Evolutionary conservation across 2,888 invertebrate genomes (phyloP), one percentile per base, ranked within the genome.

Genomic region (Teleogryllus oceanicus): DNA sequence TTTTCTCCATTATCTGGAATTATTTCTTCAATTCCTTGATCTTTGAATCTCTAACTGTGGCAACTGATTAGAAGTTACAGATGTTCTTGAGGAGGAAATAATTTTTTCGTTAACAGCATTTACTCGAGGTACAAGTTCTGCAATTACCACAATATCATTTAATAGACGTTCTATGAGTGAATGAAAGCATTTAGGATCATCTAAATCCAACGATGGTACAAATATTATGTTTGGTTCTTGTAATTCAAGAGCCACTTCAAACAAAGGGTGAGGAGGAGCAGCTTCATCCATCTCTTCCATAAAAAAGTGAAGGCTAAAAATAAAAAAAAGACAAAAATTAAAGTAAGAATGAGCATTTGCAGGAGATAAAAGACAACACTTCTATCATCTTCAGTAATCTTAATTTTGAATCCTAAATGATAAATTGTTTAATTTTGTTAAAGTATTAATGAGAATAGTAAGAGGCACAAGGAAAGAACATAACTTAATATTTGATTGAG

Each of bases 121-220:
- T 62, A 94, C 91, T 79, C 95, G 90, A 0, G 91, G 89, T 84
- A 96, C 91, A 78, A 94, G 87, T 11, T 91, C 90, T 18, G 93
- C 91, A 89, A 95, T 94, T 78, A 91, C 89, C 85, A 92, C 92
- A 85, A 95, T 92, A 84, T 96, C 94, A 79, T 93, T 91, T 84
- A 96, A 88, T 89, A 75, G 75, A 78, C 21, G 90, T 89, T 91
- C 91, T 49, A 96, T 88, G 49, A 92, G 89, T 79, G 89, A 89
- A 76, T 91, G 90, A 82, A 96, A 92, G 12, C 94, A 80, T 75
- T 89, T 90, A 0, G 90, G 85, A 84, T 92, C 89, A 37, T 92
- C 91, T 78, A 90, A 84, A 81, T 94, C 92, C 84, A 96, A 87
- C 0, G 94, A 91, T 0, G 96, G 96, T 49, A 90, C 88, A 85